A percentile compares a stretch with the other conserved stretches of the same genome.
These are phyloP conservation scores for Chalcosyrphus nemorum DNA, from an alignment of 2,888 invertebrate species.

Conservation along the genomic window DNA sequence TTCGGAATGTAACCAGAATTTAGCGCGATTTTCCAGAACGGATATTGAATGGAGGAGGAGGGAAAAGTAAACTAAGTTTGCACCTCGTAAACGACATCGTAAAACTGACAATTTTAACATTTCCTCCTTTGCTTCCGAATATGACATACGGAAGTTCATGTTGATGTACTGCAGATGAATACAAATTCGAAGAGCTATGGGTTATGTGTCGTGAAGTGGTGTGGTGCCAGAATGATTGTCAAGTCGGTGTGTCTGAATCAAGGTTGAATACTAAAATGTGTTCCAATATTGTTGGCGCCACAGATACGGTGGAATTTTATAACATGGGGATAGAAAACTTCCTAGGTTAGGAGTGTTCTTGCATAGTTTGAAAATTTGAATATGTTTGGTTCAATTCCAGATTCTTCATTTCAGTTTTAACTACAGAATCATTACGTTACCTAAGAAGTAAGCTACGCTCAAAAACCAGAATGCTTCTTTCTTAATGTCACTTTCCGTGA, in stretches of 20 bases:
- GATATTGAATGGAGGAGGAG: constrained; percentile 25
- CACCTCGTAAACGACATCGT: constrained; percentile 53
- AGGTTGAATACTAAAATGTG: not conserved
- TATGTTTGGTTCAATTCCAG: too few species aligned
- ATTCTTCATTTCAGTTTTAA: too few species aligned
- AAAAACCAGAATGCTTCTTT: too few species aligned
- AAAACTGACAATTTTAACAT: constrained; percentile 32
- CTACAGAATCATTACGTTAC: too few species aligned
- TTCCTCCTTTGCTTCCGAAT: constrained; percentile 17
- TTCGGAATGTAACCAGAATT: not conserved
- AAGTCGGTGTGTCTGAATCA: not conserved
- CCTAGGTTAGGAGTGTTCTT: too few species aligned
- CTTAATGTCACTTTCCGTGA: too few species aligned
- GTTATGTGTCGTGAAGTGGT: not conserved
- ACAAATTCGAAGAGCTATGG: constrained; percentile 1
- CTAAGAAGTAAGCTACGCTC: too few species aligned
- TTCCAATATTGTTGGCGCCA: not conserved
- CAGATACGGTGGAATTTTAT: not conserved
- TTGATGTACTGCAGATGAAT: constrained; percentile 17
- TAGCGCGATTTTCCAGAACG: not conserved
- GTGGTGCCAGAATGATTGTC: not conserved
- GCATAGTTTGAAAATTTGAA: too few species aligned
- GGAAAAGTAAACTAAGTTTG: constrained; percentile 45
- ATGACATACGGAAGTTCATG: constrained; percentile 22
- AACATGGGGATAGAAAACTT: too few species aligned